Evolutionary conservation across 1,140 invertebrate genomes (phyloP), one percentile per base, ranked within the genome.

Genomic region (Drosophila athabasca): DNA sequence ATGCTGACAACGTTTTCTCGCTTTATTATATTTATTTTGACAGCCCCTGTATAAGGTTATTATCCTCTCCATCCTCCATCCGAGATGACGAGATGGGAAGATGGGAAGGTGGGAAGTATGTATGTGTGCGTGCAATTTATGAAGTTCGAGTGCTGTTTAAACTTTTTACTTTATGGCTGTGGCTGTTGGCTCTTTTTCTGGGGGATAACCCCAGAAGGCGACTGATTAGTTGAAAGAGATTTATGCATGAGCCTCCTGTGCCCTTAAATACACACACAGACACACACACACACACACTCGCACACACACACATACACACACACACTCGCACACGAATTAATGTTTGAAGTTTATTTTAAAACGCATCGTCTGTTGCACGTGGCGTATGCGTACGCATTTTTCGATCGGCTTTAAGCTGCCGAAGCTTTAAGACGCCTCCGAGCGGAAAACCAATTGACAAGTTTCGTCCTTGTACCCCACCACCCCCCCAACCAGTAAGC

Each of bases 151-250:
- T 74, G 70, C 62, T 74, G 48, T 59, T 74, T 75, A 73, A 73
- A 73, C 70, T 62, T 73, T 73, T 62, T 49, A 51, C 68, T 73
- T 73, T 62, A 62, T 62, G 51, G 58, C 68, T 7, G 57, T 62
- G 54, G 68, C 41, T 62, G 41, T 46, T 7, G 45, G 44, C 26
- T 22, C 31, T 13, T 13, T 13, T 39, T 13, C 35, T 39, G 35
- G 4, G 11, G 3, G 35, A 11, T 76, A 69, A 31, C 50, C 51
- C 68, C 76, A 73, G 58, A 48, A 51, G 50, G 68, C 43, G 64
- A 67, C 64, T 83, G 71, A 75, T 74, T 74, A 73, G 69, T 60
- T 82, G 57, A 83, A 83, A 79, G 57, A 75, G 79, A 83, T 75
- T 82, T 83, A 83, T 82, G 79, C 71, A 83, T 84, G 71, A 83